Conservation (phyloP, 1,140 invertebrate genomes). For the Aphis craccivora region DNA sequence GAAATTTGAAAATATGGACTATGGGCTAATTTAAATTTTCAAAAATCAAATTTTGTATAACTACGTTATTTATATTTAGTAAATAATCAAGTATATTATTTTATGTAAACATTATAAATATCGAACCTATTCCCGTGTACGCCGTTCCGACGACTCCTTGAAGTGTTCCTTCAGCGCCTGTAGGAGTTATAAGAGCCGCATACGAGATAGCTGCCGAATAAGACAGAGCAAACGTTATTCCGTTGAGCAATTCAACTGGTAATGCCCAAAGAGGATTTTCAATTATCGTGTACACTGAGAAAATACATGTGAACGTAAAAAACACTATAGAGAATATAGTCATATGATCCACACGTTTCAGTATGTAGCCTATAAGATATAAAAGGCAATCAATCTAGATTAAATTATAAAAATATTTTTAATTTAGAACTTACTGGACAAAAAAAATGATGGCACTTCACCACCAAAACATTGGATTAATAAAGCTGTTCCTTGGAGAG, state of each 20-base stretch:
- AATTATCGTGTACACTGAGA: constrained; percentile 82
- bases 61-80: no score
- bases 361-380: constrained; percentile 69
- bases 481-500: constrained; percentile 80
- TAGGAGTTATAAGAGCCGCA: constrained; percentile 81
- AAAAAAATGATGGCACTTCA: constrained; percentile 87
- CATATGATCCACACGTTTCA: constrained; percentile 83
- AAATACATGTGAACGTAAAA: constrained; percentile 75
- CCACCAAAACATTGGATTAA: constrained; percentile 84
- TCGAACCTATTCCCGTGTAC: constrained; percentile 81
- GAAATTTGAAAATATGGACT: no score
- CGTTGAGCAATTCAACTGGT: constrained; percentile 85
- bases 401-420: neutral
- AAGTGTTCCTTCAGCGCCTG: constrained; percentile 84
- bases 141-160: constrained; percentile 85
- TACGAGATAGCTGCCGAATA: constrained; percentile 90
- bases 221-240: constrained; percentile 86
- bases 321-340: constrained; percentile 83
- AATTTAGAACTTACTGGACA: constrained; percentile 70
- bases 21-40: no score
- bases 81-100: neutral
- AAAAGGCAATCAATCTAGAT: neutral
- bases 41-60: no score
- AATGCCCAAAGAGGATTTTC: constrained; percentile 82
- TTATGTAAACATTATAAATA: neutral